A percentile compares a stretch with the other conserved stretches of the same genome.
Conservation (phyloP, 2,797 vertebrate species). For the Rhinatrema bivittatum region DNA sequence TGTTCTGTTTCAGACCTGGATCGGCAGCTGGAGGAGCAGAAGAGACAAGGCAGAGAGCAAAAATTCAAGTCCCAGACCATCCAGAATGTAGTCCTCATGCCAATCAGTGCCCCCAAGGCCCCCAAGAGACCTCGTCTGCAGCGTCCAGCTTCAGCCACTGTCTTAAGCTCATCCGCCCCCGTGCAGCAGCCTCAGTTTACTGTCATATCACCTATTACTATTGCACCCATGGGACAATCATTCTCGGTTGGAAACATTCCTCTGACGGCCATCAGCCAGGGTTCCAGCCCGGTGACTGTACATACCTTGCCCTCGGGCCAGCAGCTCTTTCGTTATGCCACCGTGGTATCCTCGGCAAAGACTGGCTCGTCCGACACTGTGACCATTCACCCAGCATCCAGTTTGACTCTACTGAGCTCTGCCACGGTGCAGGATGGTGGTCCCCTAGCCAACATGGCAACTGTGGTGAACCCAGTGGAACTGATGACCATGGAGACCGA, state of each 20-base stretch:
- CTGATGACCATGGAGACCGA: constrained; percentile 78
- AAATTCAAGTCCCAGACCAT: constrained; percentile 68
- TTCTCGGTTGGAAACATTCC: constrained; percentile 68
- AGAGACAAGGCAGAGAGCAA: constrained; percentile 64
- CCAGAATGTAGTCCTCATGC: constrained; percentile 68
- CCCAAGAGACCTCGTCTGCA: constrained; percentile 69
- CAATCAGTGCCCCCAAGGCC: constrained; percentile 54
- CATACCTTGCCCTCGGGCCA: constrained; percentile 74
- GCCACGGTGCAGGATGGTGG: constrained; percentile 71
- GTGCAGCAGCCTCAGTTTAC: constrained; percentile 80
- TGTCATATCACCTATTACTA: constrained; percentile 70
- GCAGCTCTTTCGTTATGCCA: constrained; percentile 68
- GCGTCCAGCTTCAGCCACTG: constrained; percentile 67
- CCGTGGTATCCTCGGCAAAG: constrained; percentile 66
- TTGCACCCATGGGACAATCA: constrained; percentile 59
- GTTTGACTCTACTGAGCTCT: constrained; percentile 76
- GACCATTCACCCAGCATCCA: constrained; percentile 79
- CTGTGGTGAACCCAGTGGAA: constrained; percentile 79
- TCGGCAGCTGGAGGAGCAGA: constrained; percentile 69
- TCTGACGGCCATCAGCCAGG: constrained; percentile 64
- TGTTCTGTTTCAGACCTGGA: constrained; percentile 57
- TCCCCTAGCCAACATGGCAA: constrained; percentile 61
- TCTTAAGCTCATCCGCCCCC: constrained; percentile 62
- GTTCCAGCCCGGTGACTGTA: constrained; percentile 61
- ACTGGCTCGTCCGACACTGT: constrained; percentile 66